These are phyloP conservation scores for Trididemnum clinides DNA, from an alignment of 23 tunicate species.

Conservation along the genomic window DNA sequence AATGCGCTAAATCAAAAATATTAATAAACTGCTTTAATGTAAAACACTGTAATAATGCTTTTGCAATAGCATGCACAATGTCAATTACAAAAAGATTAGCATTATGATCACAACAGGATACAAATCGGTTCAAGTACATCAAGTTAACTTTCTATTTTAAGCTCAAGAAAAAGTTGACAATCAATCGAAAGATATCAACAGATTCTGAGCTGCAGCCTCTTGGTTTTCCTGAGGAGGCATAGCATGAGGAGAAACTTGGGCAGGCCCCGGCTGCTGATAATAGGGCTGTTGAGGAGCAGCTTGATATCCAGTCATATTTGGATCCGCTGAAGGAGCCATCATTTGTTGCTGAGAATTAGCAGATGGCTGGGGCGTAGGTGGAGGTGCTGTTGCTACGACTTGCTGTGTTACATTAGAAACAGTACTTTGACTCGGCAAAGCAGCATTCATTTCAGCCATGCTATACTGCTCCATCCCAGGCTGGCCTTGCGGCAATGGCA, in stretches of 20 bases:
- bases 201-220: not conserved
- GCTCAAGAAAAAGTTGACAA: not conserved
- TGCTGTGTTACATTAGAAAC: not conserved
- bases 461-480: conserved; percentile 42
- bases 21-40: no score
- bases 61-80: no score
- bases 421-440: conserved; percentile 43
- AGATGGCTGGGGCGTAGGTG: conserved; percentile 71
- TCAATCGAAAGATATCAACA: conserved; percentile 4
- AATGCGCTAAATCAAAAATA: no score
- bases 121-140: no score
- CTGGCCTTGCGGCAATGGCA: conserved; percentile 18
- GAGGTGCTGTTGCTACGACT: conserved; percentile 72
- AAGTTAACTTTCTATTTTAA: no score
- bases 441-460: conserved; percentile 51
- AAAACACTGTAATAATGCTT: no score
- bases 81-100: no score
- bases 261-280: conserved; percentile 14
- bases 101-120: no score
- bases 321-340: conserved; percentile 13
- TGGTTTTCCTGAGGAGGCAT: not conserved
- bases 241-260: not conserved
- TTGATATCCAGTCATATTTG: conserved; percentile 17
- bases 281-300: conserved; percentile 36
- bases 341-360: conserved; percentile 38